Base-by-base conservation (phyloP, 2,113 vertebrate species). In the Alectura lathami region DNA sequence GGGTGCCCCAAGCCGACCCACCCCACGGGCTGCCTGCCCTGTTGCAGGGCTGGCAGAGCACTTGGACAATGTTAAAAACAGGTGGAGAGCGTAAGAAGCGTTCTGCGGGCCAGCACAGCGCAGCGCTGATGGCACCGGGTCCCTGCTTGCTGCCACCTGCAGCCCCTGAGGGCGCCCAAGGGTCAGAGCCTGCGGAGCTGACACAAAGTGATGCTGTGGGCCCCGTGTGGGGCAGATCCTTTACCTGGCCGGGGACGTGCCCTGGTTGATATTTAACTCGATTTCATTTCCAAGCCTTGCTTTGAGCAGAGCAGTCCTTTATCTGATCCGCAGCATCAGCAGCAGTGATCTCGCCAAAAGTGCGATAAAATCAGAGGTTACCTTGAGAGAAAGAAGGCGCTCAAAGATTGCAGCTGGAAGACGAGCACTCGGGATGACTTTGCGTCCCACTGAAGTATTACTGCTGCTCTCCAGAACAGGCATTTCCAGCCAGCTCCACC, bases 391-490 rank as follows among this genome's bases (percentile, higher is more conserved):
- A 94, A 59, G 21, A 48, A 57, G 89, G 18, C 18, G 24, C 16
- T n/a, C 45, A 34, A 36, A 73, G 79, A 80, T 9, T 40, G 97
- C 97, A 97, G 97, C 97, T 89, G 96, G 40, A 98, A 97, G 32
- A 29, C 3, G 24, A 68, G 4, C 24, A 23, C 97, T 95, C 72
- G 92, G 97, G 42, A 63, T 64, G 17, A 45, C 26, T 68, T 15
- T 67, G 59, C 67, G 84, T 45, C 79, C 17, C 16, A 56, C 32
- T 20, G 54, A 66, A 87, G 77, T 8, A 68, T 6, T 48, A 42
- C 9, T 51, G 73, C 36, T 32, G 56, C 38, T 63, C 23, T 90
- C 59, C 86, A 42, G 63, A 51, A 42, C 21, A 4, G 11, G 15
- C 30, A 16, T 32, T 32, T 48, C 20, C 87, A 83, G 51, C 43